Percentiles rank a stretch among this genome's conserved stretches.
These are phyloP conservation scores for Tachina grossa DNA, from an alignment of 2,888 invertebrate species.

Conservation along the genomic window DNA sequence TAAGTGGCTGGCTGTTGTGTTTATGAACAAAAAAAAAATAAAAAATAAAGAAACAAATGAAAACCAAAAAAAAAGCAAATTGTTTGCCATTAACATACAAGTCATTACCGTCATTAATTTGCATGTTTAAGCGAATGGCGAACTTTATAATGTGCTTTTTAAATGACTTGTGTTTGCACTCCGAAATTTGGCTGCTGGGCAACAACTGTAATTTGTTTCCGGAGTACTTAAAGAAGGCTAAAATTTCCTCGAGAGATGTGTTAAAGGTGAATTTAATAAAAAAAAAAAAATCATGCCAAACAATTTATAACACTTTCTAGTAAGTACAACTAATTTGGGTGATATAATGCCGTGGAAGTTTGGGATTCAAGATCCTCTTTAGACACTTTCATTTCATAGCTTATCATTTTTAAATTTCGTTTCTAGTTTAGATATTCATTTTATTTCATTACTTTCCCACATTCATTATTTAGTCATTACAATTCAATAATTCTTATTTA, in stretches of 20 bases:
- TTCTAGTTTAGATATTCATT: background rate
- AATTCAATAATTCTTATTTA: slow-evolving; percentile 58
- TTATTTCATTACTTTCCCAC: slow-evolving; percentile 37
- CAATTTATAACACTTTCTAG: no score
- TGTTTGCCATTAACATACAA: slow-evolving; percentile 59
- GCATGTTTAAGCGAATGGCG: slow-evolving; percentile 48
- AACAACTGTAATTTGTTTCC: slow-evolving; percentile 8
- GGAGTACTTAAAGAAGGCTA: slow-evolving; percentile 3
- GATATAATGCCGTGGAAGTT: no score
- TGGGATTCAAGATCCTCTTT: no score
- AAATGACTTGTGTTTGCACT: slow-evolving; percentile 1
- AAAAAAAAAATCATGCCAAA: rapidly evolving
- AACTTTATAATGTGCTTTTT: slow-evolving; percentile 2
- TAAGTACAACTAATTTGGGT: no score
- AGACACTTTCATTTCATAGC: no score
- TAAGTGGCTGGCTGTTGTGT: slow-evolving; percentile 14
- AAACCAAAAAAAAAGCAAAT: slow-evolving; percentile 19
- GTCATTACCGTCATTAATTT: slow-evolving; percentile 66
- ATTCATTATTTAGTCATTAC: slow-evolving; percentile 62
- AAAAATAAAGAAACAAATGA: background rate
- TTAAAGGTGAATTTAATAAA: background rate
- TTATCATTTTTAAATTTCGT: background rate
- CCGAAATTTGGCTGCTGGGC: slow-evolving; percentile 5
- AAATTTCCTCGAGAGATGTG: background rate
- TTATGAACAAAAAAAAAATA: slow-evolving; percentile 8